A percentile compares a stretch with the other conserved stretches of the same genome.
These are phyloP conservation scores for Phenganax marumi DNA, from an alignment of 92 coral and sea anemone species.

Conservation along the genomic window DNA sequence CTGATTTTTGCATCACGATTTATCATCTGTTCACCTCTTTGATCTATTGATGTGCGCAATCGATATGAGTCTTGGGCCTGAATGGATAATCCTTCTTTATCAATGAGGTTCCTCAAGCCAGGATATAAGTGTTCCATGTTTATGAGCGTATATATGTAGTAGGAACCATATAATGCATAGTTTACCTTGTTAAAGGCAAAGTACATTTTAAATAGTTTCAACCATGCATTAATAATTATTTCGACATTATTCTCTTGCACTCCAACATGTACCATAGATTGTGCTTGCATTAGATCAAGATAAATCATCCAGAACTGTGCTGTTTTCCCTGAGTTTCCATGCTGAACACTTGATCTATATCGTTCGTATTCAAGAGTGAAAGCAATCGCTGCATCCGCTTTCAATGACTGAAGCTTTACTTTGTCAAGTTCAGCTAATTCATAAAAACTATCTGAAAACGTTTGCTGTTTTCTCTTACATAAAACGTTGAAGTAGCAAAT, in stretches of 20 bases:
- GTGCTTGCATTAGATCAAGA: constrained; percentile 13
- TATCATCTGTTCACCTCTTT: neutral
- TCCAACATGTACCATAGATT: constrained; percentile 6
- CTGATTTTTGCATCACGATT: constrained; percentile 3
- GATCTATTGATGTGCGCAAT: neutral
- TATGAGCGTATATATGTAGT: neutral
- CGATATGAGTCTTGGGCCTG: neutral
- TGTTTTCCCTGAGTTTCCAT: constrained; percentile 6
- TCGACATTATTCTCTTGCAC: neutral
- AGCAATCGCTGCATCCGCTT: neutral
- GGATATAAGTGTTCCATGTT: constrained; percentile 8
- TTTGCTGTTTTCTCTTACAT: neutral
- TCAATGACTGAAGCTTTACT: constrained; percentile 10
- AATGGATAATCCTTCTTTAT: neutral
- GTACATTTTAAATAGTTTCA: neutral
- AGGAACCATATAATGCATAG: neutral
- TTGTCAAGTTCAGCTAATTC: constrained; percentile 8
- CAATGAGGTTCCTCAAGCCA: neutral
- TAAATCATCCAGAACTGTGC: constrained; percentile 19
- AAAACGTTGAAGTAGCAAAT: constrained; percentile 1
- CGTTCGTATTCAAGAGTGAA: constrained; percentile 1
- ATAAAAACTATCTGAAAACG: neutral
- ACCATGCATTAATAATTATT: neutral
- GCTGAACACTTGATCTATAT: constrained; percentile 4
- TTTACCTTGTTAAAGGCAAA: neutral